These are phyloP conservation scores for Piscicola geometra DNA, from an alignment of 2,888 invertebrate genomes.

Conservation along the genomic window DNA sequence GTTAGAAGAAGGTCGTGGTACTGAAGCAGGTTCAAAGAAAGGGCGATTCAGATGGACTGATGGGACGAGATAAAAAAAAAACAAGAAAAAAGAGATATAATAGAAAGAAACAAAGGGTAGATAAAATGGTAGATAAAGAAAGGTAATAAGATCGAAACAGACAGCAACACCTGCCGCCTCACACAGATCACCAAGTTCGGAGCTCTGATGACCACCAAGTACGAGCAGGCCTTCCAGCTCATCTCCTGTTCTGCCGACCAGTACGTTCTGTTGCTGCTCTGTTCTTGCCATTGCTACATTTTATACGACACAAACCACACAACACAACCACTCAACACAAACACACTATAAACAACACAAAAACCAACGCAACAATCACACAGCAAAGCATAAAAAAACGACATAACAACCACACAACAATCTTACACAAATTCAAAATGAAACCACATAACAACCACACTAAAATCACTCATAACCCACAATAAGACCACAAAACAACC, in stretches of 20 bases:
- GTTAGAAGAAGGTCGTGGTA: background rate
- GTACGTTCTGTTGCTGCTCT: conserved; percentile 51
- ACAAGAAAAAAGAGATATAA: background rate
- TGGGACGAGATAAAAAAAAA: background rate
- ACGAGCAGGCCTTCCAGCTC: conserved; percentile 50
- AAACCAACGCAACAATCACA: no score
- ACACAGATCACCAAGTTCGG: conserved; percentile 21
- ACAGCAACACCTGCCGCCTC: background rate
- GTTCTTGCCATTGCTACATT: background rate
- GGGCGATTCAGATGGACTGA: background rate
- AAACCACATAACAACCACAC: no score
- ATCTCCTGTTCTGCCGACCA: conserved; percentile 55
- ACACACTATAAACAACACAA: no score
- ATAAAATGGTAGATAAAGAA: background rate
- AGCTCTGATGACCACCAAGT: conserved; percentile 47
- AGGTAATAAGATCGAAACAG: background rate
- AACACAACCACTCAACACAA: no score
- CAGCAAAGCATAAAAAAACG: background rate
- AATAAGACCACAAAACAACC: no score
- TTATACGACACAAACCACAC: background rate
- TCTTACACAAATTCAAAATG: no score
- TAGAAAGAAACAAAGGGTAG: background rate
- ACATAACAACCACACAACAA: background rate
- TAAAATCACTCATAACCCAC: no score
- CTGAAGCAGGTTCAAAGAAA: background rate